Evolutionary conservation across 2,888 invertebrate genomes (phyloP).

Genomic region (Scaptomyza parva): DNA sequence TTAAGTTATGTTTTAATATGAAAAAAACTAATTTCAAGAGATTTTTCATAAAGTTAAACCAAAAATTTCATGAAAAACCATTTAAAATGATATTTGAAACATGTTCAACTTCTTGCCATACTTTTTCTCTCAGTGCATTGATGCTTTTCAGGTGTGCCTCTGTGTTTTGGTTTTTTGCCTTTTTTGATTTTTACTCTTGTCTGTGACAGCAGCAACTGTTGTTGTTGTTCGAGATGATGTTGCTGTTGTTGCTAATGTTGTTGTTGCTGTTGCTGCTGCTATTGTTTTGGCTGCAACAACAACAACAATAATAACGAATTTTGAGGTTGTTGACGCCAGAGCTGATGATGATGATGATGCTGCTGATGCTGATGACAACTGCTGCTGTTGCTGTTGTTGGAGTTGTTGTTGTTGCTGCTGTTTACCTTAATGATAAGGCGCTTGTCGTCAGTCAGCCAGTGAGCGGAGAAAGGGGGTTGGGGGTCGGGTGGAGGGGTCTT

Average conservation of each 20-base stretch:
- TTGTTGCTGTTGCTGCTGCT: conserved; percentile 27
- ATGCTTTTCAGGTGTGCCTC: conserved; percentile 56
- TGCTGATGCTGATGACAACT: conserved; percentile 61
- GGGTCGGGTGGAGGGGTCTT: background rate
- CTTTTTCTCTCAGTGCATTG: conserved; percentile 18
- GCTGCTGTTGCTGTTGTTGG: conserved; percentile 50
- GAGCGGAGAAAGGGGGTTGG: conserved; percentile 1
- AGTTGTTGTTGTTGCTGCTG: conserved; percentile 58
- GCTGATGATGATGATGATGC: conserved; percentile 64
- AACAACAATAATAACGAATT: conserved; percentile 48
- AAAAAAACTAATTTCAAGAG: too few species aligned
- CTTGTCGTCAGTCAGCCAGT: conserved; percentile 71
- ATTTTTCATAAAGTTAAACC: too few species aligned
- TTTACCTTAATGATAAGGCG: conserved; percentile 82
- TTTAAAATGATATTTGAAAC: too few species aligned
- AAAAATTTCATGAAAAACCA: too few species aligned
- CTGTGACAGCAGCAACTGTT: conserved; percentile 63
- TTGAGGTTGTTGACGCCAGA: conserved; percentile 73
- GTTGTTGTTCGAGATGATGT: conserved; percentile 44
- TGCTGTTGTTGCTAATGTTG: conserved; percentile 35
- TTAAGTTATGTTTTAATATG: too few species aligned
- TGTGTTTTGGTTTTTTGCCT: conserved; percentile 14
- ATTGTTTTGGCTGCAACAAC: conserved; percentile 51
- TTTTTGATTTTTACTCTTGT: conserved; percentile 48
- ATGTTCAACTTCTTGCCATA: too few species aligned